phyloP scores from a whole-genome alignment of 2,113 vertebrate genomes.

The Phalacrocorax aristotelis region DNA sequence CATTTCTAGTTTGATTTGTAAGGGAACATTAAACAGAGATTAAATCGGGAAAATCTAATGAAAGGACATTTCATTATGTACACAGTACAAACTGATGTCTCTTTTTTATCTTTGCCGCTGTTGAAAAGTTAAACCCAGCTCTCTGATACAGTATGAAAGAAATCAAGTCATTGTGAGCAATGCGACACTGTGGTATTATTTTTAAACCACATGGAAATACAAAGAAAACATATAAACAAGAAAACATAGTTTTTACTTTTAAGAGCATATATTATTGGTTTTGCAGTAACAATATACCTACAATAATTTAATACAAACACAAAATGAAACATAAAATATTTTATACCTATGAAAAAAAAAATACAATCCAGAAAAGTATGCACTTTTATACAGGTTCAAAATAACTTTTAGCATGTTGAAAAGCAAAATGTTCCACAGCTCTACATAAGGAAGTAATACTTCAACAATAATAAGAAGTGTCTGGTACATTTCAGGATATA shows the following conservation, averaged over 20 bases:
- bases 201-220: background rate
- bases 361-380: background rate
- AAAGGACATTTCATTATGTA: background rate
- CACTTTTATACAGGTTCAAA: background rate
- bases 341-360: background rate
- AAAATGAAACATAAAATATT: background rate
- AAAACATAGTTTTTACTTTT: background rate
- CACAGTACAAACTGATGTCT: background rate
- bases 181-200: background rate
- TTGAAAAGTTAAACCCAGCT: background rate
- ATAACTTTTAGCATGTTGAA: background rate
- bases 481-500: background rate
- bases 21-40: background rate
- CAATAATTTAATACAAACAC: background rate
- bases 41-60: background rate
- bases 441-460: background rate
- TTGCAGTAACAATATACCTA: background rate
- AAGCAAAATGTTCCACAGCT: background rate
- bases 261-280: background rate
- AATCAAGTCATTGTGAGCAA: background rate
- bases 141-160: background rate
- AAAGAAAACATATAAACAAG: background rate
- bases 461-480: background rate
- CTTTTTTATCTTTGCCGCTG: background rate
- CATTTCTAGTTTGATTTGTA: background rate